Base-by-base conservation (phyloP, 2,797 vertebrate species). In the Coregonus sp. region DNA sequence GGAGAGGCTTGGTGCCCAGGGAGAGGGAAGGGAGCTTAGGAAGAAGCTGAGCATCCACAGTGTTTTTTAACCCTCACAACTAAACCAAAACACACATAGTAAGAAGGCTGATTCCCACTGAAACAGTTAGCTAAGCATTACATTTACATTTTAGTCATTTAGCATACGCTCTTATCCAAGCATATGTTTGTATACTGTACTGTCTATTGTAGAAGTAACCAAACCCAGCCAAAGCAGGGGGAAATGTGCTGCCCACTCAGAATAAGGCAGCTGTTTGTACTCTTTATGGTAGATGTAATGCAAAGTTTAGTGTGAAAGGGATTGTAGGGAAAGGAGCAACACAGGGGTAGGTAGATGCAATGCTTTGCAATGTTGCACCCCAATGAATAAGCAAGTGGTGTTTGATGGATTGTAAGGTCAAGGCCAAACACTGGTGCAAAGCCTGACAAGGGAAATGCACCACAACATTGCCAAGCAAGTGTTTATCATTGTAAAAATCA, bases 11-110 rank as follows among this genome's bases (percentile, higher is more conserved):
- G 74, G 18, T 12, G 7, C 12, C 4, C n/a, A 29, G 25, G 6
- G 77, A 66, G 73, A 71, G 70, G 81, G 67, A 54, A 47, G 50
- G 72, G 69, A 85, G 81, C 81, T 79, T 20, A 20, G 73, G n/a
- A 63, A 63, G 59, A 63, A 63, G 59, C n/a, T 4, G n/a, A 20
- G 56, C 56, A 59, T 59, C 40, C 35, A 5, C 40, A 47, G 40
- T 47, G 18, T 20, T 7, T n/a, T 59, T n/a, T 20, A 63, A 20
- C 59, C 9, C 66, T 63, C 76, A 29, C 54, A 79, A 76, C 73
- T 70, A 75, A 66, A 70, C n/a, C 74, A 76, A 11, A 37, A 37
- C 66, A 59, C 16, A 1, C 56, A 81, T 74, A 5, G 69, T 76
- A 47, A 81, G 74, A 72, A 63, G 4, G n/a, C 59, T 63, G 59